These are phyloP conservation scores for Rhizoglyphus robini DNA, from an alignment of 1,140 invertebrate species.

Conservation along the genomic window DNA sequence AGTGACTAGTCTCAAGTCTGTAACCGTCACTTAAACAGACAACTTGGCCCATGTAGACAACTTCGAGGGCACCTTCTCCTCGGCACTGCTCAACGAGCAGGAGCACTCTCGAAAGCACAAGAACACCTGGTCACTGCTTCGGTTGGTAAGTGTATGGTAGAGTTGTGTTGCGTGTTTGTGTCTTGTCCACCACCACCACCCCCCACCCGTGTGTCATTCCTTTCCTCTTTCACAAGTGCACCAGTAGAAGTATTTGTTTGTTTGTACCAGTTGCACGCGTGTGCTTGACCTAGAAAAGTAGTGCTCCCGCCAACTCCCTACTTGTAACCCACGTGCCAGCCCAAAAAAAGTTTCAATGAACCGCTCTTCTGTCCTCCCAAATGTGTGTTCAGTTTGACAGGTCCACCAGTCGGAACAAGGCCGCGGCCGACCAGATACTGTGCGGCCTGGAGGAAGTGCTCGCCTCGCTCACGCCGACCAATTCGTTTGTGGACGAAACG, in stretches of 20 bases:
- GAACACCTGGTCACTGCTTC: conserved; percentile 41
- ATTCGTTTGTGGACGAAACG: conserved; percentile 44
- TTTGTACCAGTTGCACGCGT: no score
- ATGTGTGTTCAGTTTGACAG: conserved; percentile 41
- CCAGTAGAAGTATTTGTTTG: background rate
- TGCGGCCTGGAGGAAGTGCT: conserved; percentile 43
- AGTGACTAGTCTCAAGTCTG: background rate
- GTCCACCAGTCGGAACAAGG: conserved; percentile 38
- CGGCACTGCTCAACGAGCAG: background rate
- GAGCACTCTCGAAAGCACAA: conserved; percentile 37
- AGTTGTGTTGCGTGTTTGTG: background rate
- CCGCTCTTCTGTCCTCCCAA: conserved; percentile 24
- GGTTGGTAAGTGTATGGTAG: conserved; percentile 32
- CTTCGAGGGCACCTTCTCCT: conserved; percentile 28
- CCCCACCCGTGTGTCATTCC: background rate
- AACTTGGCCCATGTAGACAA: conserved; percentile 24
- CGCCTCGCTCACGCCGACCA: conserved; percentile 39
- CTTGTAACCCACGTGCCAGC: background rate
- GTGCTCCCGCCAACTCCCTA: background rate
- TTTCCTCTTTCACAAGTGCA: background rate
- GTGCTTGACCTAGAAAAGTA: no score
- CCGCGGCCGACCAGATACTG: conserved; percentile 31
- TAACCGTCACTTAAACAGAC: background rate
- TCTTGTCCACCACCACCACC: background rate
- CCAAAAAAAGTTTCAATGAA: background rate